phyloP scores from a whole-genome alignment of 2,888 invertebrate genomes.

The Hemithea aestivaria region DNA sequence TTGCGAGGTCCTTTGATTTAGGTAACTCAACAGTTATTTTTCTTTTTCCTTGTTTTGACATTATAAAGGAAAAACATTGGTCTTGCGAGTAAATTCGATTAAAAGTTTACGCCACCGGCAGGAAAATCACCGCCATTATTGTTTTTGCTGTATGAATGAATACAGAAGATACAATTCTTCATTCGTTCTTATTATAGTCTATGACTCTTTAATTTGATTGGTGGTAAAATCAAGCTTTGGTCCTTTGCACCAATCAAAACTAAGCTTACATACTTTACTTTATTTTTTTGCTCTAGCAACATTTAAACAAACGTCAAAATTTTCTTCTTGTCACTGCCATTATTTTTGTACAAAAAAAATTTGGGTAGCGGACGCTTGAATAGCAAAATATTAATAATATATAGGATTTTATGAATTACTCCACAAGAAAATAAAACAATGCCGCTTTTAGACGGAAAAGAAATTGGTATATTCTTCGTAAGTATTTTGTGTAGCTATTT shows the following conservation, averaged over 20 bases:
- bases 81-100: constrained; percentile 51
- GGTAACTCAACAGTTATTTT: constrained; percentile 88
- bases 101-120: constrained; percentile 43
- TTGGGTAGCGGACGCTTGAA: too few species aligned
- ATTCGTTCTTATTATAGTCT: too few species aligned
- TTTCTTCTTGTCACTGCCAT: not conserved
- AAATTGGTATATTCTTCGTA: constrained; percentile 74
- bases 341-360: not conserved
- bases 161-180: too few species aligned
- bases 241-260: too few species aligned
- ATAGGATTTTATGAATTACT: too few species aligned
- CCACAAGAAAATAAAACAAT: constrained; percentile 38
- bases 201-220: too few species aligned
- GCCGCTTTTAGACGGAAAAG: constrained; percentile 69
- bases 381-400: too few species aligned
- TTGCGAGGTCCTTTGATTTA: constrained; percentile 82
- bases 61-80: constrained; percentile 73
- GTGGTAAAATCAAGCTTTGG: too few species aligned
- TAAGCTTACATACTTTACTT: not conserved
- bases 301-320: not conserved
- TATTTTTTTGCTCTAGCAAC: not conserved
- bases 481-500: constrained; percentile 37
- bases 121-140: constrained; percentile 41
- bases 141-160: constrained; percentile 23
- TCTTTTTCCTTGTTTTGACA: constrained; percentile 84